Conservation (phyloP, 2,113 vertebrate species). For the Oryzias celebensis region DNA sequence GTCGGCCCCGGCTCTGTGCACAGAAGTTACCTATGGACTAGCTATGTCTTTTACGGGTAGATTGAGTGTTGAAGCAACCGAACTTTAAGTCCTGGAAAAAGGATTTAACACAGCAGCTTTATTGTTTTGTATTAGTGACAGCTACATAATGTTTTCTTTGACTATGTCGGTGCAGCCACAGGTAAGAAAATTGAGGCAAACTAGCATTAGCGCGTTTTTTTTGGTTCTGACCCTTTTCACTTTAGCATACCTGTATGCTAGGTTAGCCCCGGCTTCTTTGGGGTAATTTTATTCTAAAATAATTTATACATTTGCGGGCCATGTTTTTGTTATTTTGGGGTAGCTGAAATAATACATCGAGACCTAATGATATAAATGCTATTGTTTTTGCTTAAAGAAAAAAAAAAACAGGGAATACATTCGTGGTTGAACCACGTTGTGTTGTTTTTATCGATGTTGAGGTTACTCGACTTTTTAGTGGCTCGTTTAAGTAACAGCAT, state of each 20-base stretch:
- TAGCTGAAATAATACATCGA: too few relatives aligned
- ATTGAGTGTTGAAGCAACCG: slow-evolving; percentile 2
- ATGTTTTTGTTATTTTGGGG: background rate
- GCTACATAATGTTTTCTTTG: slow-evolving; percentile 67
- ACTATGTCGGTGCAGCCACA: slow-evolving; percentile 70
- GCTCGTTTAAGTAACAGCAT: too few relatives aligned
- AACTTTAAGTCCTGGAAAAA: slow-evolving; percentile 10
- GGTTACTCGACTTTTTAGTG: too few relatives aligned
- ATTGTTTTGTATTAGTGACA: background rate
- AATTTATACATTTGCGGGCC: too few relatives aligned
- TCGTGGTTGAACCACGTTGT: too few relatives aligned
- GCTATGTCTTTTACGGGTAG: slow-evolving; percentile 10
- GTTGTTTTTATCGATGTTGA: too few relatives aligned
- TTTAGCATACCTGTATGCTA: slow-evolving; percentile 5
- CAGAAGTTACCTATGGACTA: slow-evolving; percentile 13
- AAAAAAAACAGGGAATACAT: too few relatives aligned
- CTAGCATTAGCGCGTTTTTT: slow-evolving; percentile 42
- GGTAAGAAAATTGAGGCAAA: slow-evolving; percentile 51
- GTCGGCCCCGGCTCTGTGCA: background rate
- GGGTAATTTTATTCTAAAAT: too few relatives aligned
- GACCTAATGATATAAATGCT: too few relatives aligned
- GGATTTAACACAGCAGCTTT: background rate
- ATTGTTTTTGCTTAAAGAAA: too few relatives aligned
- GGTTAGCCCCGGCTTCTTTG: slow-evolving; percentile 17
- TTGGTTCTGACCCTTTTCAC: background rate